Conservation (phyloP, 2,888 invertebrate species). For the Azorinus chamasolen region DNA sequence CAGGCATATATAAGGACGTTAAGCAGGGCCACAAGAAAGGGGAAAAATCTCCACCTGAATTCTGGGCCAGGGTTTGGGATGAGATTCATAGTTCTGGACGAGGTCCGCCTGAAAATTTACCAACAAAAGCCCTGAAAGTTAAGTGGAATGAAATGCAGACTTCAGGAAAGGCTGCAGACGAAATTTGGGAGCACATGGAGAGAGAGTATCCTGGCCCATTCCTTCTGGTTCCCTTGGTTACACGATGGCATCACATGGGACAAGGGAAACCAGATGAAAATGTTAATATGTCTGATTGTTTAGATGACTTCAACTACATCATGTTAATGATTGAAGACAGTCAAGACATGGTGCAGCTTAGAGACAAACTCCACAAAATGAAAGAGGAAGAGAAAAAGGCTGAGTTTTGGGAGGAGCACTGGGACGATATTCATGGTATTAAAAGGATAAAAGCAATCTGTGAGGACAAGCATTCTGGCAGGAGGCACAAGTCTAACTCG, state of each 20-base stretch:
- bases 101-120: slow-evolving; percentile 17
- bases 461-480: too few species aligned
- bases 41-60: slow-evolving; percentile 5
- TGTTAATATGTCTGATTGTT: slow-evolving; percentile 9
- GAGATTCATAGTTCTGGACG: slow-evolving; percentile 13
- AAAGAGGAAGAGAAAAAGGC: too few species aligned
- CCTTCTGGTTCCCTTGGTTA: slow-evolving; percentile 13
- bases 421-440: too few species aligned
- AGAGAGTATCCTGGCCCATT: slow-evolving; percentile 21
- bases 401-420: too few species aligned
- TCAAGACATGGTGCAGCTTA: too few species aligned
- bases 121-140: slow-evolving; percentile 1
- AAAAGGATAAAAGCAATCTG: too few species aligned
- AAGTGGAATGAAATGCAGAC: slow-evolving; percentile 17
- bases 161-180: slow-evolving; percentile 2
- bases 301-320: slow-evolving; percentile 5
- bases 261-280: slow-evolving; percentile 9
- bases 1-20: slow-evolving; percentile 16
- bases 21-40: slow-evolving; percentile 4
- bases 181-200: slow-evolving; percentile 16
- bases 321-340: too few species aligned
- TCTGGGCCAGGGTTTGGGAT: slow-evolving; percentile 16
- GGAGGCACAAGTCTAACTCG: too few species aligned
- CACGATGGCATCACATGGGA: slow-evolving; percentile 15
- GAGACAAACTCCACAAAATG: too few species aligned